These are phyloP conservation scores for Porites lobata DNA, from an alignment of 92 coral and sea anemone genomes.

Conservation along the genomic window DNA sequence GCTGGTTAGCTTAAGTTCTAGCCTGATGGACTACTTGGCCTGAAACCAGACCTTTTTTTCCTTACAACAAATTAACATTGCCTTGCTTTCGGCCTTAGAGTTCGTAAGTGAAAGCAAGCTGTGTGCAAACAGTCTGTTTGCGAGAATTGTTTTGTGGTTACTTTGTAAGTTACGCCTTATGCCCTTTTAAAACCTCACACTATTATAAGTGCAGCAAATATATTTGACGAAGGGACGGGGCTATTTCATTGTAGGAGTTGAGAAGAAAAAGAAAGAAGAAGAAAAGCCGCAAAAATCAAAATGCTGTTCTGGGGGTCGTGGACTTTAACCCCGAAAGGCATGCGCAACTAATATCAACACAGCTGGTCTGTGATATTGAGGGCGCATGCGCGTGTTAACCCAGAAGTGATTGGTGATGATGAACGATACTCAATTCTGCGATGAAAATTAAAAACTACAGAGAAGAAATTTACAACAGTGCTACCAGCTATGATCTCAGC, in stretches of 20 bases:
- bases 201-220: too few relatives aligned
- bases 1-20: too few relatives aligned
- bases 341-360: not conserved
- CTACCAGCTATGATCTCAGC: not conserved
- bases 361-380: slow-evolving; percentile 21
- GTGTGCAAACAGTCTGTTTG: not conserved
- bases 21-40: too few relatives aligned
- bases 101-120: not conserved
- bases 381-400: not conserved
- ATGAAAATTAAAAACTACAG: not conserved
- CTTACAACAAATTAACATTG: too few relatives aligned
- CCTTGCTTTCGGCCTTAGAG: not conserved
- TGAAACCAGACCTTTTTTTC: too few relatives aligned
- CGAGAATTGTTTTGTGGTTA: not conserved
- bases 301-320: slow-evolving; percentile 44
- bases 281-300: slow-evolving; percentile 18
- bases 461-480: not conserved
- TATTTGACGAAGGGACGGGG: too few relatives aligned
- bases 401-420: not conserved
- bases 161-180: too few relatives aligned
- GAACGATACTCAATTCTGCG: not conserved
- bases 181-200: too few relatives aligned
- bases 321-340: slow-evolving; percentile 17
- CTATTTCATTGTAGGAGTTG: slow-evolving; percentile 5
- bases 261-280: slow-evolving; percentile 38